A percentile compares a stretch with the other conserved stretches of the same genome.
phyloP scores from a whole-genome alignment of 2,888 invertebrate species.

The Lomographa bimaculata region DNA sequence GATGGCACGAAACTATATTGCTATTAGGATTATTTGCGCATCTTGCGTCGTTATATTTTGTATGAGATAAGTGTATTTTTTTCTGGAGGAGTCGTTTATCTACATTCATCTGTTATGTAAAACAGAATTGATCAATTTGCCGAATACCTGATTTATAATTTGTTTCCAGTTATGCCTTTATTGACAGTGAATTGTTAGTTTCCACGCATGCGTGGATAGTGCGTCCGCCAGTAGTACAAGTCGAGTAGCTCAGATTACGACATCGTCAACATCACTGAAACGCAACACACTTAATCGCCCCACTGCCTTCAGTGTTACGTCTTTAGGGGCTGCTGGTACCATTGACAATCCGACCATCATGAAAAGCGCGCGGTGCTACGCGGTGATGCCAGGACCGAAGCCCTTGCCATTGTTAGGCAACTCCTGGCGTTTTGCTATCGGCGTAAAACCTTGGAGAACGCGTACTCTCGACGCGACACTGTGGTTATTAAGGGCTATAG shows the following conservation, averaged over 20 bases:
- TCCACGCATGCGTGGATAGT: constrained; percentile 44
- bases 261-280: constrained; percentile 62
- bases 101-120: no score
- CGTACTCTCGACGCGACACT: constrained; percentile 81
- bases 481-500: constrained; percentile 75
- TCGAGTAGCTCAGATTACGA: constrained; percentile 60
- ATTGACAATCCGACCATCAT: constrained; percentile 64
- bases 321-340: constrained; percentile 58
- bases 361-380: constrained; percentile 80
- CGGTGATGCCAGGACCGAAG: constrained; percentile 89
- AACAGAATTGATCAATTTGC: no score
- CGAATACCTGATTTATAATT: no score
- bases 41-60: constrained; percentile 16
- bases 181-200: constrained; percentile 28
- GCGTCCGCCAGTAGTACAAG: constrained; percentile 44
- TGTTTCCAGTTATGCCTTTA: no score
- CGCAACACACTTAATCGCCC: constrained; percentile 60
- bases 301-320: constrained; percentile 52
- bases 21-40: constrained; percentile 16
- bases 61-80: not conserved
- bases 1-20: constrained; percentile 10
- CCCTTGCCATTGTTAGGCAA: constrained; percentile 90
- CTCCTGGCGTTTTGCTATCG: constrained; percentile 90
- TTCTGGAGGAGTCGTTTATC: constrained; percentile 3
- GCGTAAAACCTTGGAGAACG: constrained; percentile 70